Evolutionary conservation across 2,888 invertebrate genomes (phyloP).

Genomic region (Cistogaster globosa): DNA sequence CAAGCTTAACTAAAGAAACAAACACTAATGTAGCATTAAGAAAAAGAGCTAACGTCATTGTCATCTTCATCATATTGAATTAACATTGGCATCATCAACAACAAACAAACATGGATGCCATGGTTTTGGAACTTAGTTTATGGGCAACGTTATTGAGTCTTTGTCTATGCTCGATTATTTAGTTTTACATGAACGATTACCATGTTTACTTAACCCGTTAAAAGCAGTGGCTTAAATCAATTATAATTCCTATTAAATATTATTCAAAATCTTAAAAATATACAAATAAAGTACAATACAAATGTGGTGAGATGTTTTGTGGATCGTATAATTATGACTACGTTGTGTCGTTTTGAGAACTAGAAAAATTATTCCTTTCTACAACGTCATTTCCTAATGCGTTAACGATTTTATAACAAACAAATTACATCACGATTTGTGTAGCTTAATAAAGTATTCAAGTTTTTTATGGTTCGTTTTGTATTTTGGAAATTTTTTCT

Average conservation of each 20-base stretch:
- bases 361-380: not conserved
- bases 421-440: slow-evolving; percentile 73
- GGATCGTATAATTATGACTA: too few species aligned
- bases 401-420: slow-evolving; percentile 57
- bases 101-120: slow-evolving; percentile 30
- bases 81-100: slow-evolving; percentile 32
- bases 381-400: slow-evolving; percentile 22
- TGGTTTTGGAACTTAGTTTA: not conserved
- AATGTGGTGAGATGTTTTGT: too few species aligned
- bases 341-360: too few species aligned
- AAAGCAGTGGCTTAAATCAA: not conserved
- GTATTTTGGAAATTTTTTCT: slow-evolving; percentile 46
- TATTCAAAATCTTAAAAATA: not conserved
- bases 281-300: too few species aligned
- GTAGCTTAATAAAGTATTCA: slow-evolving; percentile 72
- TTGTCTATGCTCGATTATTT: slow-evolving; percentile 41
- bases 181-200: slow-evolving; percentile 60
- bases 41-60: slow-evolving; percentile 56
- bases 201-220: slow-evolving; percentile 65
- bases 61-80: slow-evolving; percentile 60
- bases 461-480: slow-evolving; percentile 42
- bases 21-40: slow-evolving; percentile 26
- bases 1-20: slow-evolving; percentile 18
- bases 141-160: slow-evolving; percentile 32
- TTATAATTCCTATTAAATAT: not conserved